Conservation (phyloP, 1,140 invertebrate genomes). For the Capitella teleta region DNA sequence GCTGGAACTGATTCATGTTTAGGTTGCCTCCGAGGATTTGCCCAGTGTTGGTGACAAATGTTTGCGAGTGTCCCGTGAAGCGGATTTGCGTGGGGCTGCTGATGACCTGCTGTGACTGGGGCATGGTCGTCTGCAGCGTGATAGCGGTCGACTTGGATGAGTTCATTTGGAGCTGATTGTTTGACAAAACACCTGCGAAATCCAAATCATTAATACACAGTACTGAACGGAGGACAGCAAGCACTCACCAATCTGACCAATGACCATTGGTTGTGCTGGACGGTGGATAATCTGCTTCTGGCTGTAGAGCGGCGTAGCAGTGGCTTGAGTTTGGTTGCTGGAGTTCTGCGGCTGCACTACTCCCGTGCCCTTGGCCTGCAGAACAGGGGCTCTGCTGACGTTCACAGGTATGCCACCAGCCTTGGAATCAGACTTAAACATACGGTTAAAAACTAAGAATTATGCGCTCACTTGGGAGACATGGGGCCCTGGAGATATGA, state of each 20-base stretch:
- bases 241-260: constrained; percentile 4
- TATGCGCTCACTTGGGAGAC: too few relatives aligned
- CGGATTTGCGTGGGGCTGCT: constrained; percentile 3
- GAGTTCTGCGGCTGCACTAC: too few relatives aligned
- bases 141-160: neutral
- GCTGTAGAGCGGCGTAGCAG: too few relatives aligned
- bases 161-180: neutral
- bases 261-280: constrained; percentile 4
- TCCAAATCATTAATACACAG: neutral
- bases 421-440: too few relatives aligned
- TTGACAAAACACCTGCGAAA: neutral
- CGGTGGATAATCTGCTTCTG: too few relatives aligned
- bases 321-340: too few relatives aligned
- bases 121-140: neutral
- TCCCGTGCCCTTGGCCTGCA: too few relatives aligned
- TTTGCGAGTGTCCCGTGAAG: neutral
- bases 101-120: neutral
- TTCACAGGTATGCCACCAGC: too few relatives aligned
- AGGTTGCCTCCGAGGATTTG: constrained; percentile 2
- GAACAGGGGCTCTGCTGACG: too few relatives aligned
- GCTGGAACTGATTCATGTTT: constrained; percentile 4
- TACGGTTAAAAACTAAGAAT: too few relatives aligned
- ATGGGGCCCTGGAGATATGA: too few relatives aligned
- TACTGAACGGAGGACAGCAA: neutral
- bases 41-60: neutral